Evolutionary conservation across 2,888 invertebrate genomes (phyloP).

Genomic region (Ernsta delagoae): DNA sequence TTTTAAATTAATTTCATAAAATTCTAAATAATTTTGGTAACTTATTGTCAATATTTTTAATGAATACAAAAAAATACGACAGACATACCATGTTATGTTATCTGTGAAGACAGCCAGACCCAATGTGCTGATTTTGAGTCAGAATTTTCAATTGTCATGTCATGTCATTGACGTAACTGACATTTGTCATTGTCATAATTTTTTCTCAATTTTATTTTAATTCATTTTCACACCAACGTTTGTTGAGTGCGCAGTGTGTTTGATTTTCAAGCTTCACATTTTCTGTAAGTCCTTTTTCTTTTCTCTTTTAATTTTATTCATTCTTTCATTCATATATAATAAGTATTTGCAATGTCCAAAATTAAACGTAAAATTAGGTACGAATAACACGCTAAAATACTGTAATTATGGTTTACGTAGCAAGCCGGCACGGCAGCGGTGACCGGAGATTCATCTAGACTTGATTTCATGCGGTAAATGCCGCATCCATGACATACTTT

Average conservation of each 20-base stretch:
- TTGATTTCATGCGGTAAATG: neutral
- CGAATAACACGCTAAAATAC: neutral
- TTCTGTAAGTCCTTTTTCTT: constrained; percentile 38
- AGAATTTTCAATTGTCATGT: too few relatives aligned
- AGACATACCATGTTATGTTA: too few relatives aligned
- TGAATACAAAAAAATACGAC: too few relatives aligned
- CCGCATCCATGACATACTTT: constrained; percentile 7
- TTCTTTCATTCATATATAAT: neutral
- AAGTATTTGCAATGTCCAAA: too few relatives aligned
- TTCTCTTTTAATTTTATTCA: neutral
- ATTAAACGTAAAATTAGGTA: neutral
- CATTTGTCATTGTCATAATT: too few relatives aligned
- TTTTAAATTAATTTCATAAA: too few relatives aligned
- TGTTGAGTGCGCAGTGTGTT: constrained; percentile 37
- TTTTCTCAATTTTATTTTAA: neutral
- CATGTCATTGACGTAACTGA: too few relatives aligned
- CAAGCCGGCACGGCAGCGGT: neutral
- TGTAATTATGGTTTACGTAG: constrained; percentile 5
- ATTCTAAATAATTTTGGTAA: too few relatives aligned
- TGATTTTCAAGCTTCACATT: constrained; percentile 34
- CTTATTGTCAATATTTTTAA: too few relatives aligned
- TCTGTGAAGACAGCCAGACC: too few relatives aligned
- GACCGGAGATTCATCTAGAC: constrained; percentile 15
- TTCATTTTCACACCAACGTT: constrained; percentile 42
- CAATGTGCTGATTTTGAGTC: too few relatives aligned